Percentiles rank a stretch among this genome's conserved stretches.
Evolutionary conservation across 2,113 vertebrate genomes (phyloP).

Genomic region (Laticauda colubrina): DNA sequence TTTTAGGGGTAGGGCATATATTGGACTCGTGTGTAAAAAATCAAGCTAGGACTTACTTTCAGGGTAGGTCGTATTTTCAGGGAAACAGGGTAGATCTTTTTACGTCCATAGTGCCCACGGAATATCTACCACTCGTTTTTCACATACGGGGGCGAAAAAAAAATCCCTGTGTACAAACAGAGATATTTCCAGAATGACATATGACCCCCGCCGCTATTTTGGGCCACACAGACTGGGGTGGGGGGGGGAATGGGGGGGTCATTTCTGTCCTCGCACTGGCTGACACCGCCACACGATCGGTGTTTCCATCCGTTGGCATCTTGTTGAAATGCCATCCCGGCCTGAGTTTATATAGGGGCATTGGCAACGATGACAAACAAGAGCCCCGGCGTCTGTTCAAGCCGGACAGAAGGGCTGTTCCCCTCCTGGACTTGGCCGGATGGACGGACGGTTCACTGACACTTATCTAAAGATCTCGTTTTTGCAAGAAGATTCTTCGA

Average conservation of each 20-base stretch:
- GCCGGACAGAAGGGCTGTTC: rapidly evolving
- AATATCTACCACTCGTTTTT: too few relatives aligned
- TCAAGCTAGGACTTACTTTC: too few relatives aligned
- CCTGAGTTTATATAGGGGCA: not conserved
- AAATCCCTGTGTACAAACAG: too few relatives aligned
- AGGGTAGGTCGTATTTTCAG: too few relatives aligned
- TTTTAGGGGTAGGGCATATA: too few relatives aligned
- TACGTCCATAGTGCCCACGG: too few relatives aligned
- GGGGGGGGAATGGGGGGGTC: rapidly evolving
- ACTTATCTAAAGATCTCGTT: not conserved
- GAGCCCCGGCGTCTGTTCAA: rapidly evolving
- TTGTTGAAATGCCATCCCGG: not conserved
- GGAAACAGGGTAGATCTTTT: too few relatives aligned
- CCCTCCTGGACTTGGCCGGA: not conserved
- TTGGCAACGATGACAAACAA: not conserved
- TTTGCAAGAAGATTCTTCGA: not conserved
- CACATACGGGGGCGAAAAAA: too few relatives aligned
- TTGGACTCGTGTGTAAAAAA: too few relatives aligned
- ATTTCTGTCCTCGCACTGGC: not conserved
- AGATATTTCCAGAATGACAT: too few relatives aligned
- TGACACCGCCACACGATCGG: not conserved
- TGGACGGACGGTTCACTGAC: too few relatives aligned
- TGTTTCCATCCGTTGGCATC: not conserved
- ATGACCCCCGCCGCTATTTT: constrained; percentile 15
- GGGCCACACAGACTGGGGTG: rapidly evolving